Percentiles rank a stretch among this genome's conserved stretches.
Evolutionary conservation across 2,888 invertebrate species (phyloP).

Genomic region (Phasia obesa): DNA sequence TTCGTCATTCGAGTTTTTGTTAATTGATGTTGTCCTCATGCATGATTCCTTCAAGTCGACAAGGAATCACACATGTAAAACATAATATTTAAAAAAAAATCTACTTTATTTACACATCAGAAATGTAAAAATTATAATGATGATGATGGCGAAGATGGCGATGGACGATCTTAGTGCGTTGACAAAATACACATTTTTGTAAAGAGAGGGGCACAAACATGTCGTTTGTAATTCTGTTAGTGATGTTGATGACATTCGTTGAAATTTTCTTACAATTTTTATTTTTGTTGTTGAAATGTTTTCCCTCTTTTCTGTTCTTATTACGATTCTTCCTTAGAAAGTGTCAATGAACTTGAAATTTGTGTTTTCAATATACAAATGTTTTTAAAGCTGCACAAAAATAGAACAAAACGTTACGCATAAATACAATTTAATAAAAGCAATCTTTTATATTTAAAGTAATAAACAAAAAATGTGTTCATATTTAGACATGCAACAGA

Average conservation of each 20-base stretch:
- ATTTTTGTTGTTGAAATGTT: neutral
- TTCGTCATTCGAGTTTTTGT: constrained; percentile 5
- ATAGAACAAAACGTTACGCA: constrained; percentile 21
- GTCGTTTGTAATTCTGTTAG: constrained; percentile 22
- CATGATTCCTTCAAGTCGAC: constrained; percentile 34
- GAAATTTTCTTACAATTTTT: too few species aligned
- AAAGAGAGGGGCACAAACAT: neutral
- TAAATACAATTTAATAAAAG: constrained; percentile 33
- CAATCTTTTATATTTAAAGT: constrained; percentile 23
- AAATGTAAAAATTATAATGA: constrained; percentile 28
- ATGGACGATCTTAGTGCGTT: constrained; percentile 6
- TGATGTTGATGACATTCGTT: too few species aligned
- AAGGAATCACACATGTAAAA: constrained; percentile 3
- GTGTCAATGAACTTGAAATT: constrained; percentile 71
- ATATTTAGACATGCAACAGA: constrained; percentile 41
- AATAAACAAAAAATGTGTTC: neutral
- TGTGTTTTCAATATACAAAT: constrained; percentile 6
- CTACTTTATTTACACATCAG: neutral
- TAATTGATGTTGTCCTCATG: constrained; percentile 38
- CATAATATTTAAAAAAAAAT: neutral
- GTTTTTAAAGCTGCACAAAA: neutral
- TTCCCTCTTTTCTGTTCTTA: too few species aligned
- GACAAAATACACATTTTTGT: constrained; percentile 33
- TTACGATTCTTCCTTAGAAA: constrained; percentile 48
- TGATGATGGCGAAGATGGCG: constrained; percentile 3